phyloP scores from a whole-genome alignment of 1,140 invertebrate species.

The Drosophila santomea region DNA sequence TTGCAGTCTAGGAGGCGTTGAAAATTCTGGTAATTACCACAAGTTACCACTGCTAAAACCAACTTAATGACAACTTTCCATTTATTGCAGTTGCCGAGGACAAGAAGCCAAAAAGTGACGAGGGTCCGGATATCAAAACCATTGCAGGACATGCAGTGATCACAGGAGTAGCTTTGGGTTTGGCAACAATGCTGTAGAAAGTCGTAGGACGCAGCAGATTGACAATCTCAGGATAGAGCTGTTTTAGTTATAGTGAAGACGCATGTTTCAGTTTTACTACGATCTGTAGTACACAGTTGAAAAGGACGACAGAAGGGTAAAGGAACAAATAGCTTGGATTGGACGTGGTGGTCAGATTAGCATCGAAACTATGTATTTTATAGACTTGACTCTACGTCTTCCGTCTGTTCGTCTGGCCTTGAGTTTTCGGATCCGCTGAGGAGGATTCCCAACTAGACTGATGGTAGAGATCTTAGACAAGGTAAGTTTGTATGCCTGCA shows the following conservation, averaged over 20 bases:
- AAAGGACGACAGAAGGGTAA: slow-evolving; percentile 1
- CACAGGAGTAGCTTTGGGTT: neutral
- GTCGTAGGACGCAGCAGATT: no score
- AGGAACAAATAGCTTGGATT: neutral
- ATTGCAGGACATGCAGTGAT: slow-evolving; percentile 15
- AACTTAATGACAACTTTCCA: slow-evolving; percentile 15
- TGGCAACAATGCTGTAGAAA: neutral
- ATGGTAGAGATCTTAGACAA: neutral
- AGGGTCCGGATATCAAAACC: neutral
- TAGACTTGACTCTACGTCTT: neutral
- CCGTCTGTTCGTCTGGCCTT: neutral
- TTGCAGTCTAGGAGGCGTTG: slow-evolving; percentile 23
- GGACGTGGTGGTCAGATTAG: neutral
- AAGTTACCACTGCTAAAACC: neutral
- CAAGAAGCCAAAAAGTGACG: neutral
- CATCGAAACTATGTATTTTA: neutral
- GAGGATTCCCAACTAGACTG: neutral
- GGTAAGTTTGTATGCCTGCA: neutral
- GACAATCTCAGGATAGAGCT: neutral
- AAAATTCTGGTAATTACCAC: slow-evolving; percentile 15
- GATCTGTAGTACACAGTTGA: slow-evolving; percentile 10
- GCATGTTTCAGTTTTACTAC: neutral
- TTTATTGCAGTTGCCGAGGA: slow-evolving; percentile 26
- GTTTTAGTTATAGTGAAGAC: no score
- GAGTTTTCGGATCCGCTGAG: slow-evolving; percentile 3